Percentiles rank a stretch among this genome's conserved stretches.
Conservation (phyloP, 1,140 invertebrate genomes). For the Aphelenchoides avenae region DNA sequence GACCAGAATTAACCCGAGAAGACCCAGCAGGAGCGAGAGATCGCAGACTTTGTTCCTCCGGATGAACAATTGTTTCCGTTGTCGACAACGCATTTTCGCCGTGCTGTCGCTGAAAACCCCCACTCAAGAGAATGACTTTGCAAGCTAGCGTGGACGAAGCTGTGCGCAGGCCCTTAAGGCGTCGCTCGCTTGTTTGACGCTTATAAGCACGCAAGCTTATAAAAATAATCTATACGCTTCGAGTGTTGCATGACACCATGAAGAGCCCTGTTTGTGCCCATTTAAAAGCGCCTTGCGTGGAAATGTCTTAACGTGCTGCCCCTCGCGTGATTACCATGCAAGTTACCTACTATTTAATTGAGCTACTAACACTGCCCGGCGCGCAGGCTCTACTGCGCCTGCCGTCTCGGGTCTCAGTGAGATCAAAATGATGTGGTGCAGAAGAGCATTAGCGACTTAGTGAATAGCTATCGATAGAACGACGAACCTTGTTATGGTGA, state of each 20-base stretch:
- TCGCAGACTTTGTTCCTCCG: constrained; percentile 56
- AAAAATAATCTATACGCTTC: no score
- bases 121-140: neutral
- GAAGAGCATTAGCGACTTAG: neutral
- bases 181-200: no score
- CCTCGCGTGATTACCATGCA: no score
- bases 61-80: constrained; percentile 48
- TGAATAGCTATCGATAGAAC: constrained; percentile 13
- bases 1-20: constrained; percentile 52
- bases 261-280: neutral
- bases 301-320: neutral
- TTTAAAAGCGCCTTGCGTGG: neutral
- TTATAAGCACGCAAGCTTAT: no score
- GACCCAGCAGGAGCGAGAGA: constrained; percentile 49
- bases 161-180: neutral
- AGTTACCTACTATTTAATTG: neutral
- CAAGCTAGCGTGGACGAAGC: neutral
- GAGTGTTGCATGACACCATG: neutral
- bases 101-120: constrained; percentile 51
- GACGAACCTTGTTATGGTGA: constrained; percentile 53
- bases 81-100: constrained; percentile 57
- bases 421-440: neutral
- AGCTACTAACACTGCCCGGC: neutral
- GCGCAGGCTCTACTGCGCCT: neutral
- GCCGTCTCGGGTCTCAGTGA: no score